Conservation (phyloP, 2,113 vertebrate species). For the Furnarius figulus region DNA sequence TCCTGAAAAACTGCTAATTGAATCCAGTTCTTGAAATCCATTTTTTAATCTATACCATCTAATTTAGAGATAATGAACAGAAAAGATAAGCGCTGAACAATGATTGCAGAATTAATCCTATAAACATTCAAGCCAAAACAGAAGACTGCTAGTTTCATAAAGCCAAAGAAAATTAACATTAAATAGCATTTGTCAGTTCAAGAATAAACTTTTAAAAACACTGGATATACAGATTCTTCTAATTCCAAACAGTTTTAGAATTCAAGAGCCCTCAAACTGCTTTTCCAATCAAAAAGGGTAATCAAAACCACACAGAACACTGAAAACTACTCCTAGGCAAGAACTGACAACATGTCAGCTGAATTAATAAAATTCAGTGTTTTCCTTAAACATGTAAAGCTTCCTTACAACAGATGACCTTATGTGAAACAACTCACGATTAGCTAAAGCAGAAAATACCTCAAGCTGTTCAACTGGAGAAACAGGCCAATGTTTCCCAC, state of each 20-base stretch:
- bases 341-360: conserved; percentile 35
- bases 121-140: conserved; percentile 62
- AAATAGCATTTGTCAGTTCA: conserved; percentile 51
- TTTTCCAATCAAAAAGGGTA: conserved; percentile 67
- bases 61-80: conserved; percentile 69
- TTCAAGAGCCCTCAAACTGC: conserved; percentile 52
- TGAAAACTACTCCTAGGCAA: conserved; percentile 55
- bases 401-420: conserved; percentile 28
- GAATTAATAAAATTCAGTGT: conserved; percentile 4
- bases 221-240: conserved; percentile 54
- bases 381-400: conserved; percentile 19
- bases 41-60: conserved; percentile 74
- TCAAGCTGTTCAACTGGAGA: not conserved
- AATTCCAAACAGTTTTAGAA: conserved; percentile 64
- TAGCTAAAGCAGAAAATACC: not conserved
- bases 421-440: not conserved
- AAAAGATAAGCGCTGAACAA: conserved; percentile 46
- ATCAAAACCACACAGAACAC: conserved; percentile 43
- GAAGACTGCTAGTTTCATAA: conserved; percentile 47
- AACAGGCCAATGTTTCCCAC: not conserved
- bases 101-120: conserved; percentile 50
- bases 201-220: conserved; percentile 46
- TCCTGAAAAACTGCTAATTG: conserved; percentile 82
- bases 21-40: conserved; percentile 75
- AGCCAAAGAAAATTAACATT: conserved; percentile 60